Conservation (phyloP, 2,888 invertebrate species). For the Lasius fuliginosus region DNA sequence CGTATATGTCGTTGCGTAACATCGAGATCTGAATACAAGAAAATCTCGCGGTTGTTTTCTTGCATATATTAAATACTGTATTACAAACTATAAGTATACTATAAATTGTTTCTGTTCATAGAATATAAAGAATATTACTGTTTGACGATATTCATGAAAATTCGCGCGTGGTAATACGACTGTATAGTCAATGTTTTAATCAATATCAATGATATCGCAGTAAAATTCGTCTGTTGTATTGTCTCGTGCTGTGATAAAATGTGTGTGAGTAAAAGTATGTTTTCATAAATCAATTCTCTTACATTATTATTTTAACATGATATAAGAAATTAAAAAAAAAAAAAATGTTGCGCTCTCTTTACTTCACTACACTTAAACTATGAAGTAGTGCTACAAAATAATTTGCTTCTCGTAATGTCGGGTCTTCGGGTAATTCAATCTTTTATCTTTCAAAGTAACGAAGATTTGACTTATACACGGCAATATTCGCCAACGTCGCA, state of each 20-base stretch:
- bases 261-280: not conserved
- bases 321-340: not conserved
- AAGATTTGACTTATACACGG: not conserved
- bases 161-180: not conserved
- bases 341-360: not conserved
- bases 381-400: not conserved
- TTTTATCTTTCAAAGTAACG: not conserved
- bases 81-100: not conserved
- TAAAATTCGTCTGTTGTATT: not conserved
- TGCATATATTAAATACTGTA: not conserved
- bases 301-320: not conserved
- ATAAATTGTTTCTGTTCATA: not conserved
- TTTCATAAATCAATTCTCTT: not conserved
- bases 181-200: not conserved
- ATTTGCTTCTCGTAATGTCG: not conserved
- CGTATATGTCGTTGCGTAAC: not conserved
- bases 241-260: not conserved
- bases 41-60: not conserved
- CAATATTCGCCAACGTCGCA: not conserved
- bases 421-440: not conserved
- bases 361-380: not conserved
- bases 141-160: constrained; percentile 6
- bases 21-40: not conserved
- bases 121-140: not conserved
- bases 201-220: not conserved